Conservation (phyloP, 2,113 vertebrate species). For the Rhynchopsitta pachyrhyncha region DNA sequence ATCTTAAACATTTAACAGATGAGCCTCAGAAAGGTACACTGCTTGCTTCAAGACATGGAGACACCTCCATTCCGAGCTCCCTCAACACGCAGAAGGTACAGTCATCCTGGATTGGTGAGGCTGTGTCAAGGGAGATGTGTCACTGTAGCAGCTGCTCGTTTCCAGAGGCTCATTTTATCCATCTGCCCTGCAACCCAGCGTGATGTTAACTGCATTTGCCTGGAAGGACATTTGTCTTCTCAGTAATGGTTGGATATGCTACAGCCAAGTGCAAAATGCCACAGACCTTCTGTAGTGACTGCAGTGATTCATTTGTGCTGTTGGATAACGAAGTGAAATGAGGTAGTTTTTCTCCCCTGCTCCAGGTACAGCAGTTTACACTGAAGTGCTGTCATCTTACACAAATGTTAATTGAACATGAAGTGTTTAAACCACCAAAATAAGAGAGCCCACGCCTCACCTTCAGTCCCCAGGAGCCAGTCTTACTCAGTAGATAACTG, state of each 20-base stretch:
- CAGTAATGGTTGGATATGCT: background rate
- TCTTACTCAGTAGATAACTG: background rate
- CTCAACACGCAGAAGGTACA: background rate
- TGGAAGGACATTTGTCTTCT: slow-evolving; percentile 39
- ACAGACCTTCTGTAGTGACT: background rate
- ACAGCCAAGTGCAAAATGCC: slow-evolving; percentile 11
- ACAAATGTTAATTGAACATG: background rate
- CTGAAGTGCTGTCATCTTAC: background rate
- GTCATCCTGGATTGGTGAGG: background rate
- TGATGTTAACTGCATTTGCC: slow-evolving; percentile 15
- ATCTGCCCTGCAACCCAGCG: background rate
- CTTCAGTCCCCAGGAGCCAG: background rate
- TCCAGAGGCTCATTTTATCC: slow-evolving; percentile 24
- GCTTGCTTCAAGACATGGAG: background rate
- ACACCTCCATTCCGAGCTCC: background rate
- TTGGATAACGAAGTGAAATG: slow-evolving; percentile 32
- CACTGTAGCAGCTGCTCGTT: slow-evolving; percentile 8
- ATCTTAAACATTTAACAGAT: slow-evolving; percentile 23
- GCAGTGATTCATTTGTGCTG: background rate
- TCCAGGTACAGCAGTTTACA: background rate
- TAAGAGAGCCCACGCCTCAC: background rate
- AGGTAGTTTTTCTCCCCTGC: background rate
- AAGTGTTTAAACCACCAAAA: background rate
- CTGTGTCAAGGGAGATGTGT: slow-evolving; percentile 14
- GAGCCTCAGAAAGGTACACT: background rate